Evolutionary conservation across 2,797 vertebrate genomes (phyloP), one percentile per base, ranked within the genome.

Genomic region (Tenualosa ilisha): DNA sequence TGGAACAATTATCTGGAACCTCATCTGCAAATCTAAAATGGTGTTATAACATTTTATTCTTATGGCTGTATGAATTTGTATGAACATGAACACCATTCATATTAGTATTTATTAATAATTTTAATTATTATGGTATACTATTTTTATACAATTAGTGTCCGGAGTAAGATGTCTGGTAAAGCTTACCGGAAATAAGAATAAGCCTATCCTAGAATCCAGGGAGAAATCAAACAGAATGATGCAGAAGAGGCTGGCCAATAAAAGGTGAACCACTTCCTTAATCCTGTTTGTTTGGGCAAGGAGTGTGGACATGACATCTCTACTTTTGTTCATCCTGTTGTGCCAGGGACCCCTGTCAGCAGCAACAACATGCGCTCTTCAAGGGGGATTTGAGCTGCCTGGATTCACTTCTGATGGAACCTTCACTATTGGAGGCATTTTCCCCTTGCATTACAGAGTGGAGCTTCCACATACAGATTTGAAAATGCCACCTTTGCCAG

Each of bases 391-490:
- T 87, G 75, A 89, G 79, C 81, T 86, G 24, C 90, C 92, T 81
- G 88, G 81, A 43, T 91, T 92, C 61, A 79, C 81, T 79, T 85
- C 86, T 65, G 81, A 89, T 85, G 92, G 91, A 81, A 87, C 91
- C 82, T 84, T 91, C 22, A 88, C 88, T n/a, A 90, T 92, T 83
- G 91, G 90, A 86, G 92, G 91, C 63, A 88, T 92, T 68, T 92
- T 92, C 54, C 91, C 92, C 31, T 82, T 92, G 63, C 91, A 92
- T 65, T 92, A 92, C 81, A 89, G 90, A 87, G 88, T 91, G 54
- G 88, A 91, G 20, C 84, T 89, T 65, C 82, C 85, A 83, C 12
- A 86, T 46, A 81, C 85, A 65, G 86, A 88, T 59, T 92, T 88
- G 63, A 90, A 24, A 56, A 81, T n/a, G 0, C 90, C 54, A 86